Base-by-base conservation (phyloP, 2,797 vertebrate species). In the Myotis myotis region DNA sequence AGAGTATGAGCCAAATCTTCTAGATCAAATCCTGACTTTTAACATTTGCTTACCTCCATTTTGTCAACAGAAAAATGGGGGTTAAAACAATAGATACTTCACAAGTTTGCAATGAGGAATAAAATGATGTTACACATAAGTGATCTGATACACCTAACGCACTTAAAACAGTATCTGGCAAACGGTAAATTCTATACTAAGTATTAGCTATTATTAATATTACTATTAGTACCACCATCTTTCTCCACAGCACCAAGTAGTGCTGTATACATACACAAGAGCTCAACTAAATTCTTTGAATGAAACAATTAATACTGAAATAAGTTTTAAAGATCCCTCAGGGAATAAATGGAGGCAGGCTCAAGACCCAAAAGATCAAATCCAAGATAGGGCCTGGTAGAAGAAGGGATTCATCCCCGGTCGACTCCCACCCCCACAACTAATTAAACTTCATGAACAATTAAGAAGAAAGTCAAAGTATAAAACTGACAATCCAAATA, bases 361-460 rank as follows among this genome's bases (percentile, higher is more conserved):
- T 81, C 30, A 38, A 94, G 53, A 15, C 4, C 53, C n/a, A 64
- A 68, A 89, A 86, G 38, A 87, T 62, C 49, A 94, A 93, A 85
- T 78, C 19, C 25, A 84, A 2, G 64, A 41, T n/a, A 81, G 57
- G 15, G 9, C 3, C 19, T 55, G 25, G 70, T 11, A 79, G 47
- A 71, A 71, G 38, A 92, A 87, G 57, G 30, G 84, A 81, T 57
- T 80, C 49, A 41, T 74, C 8, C 38, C 44, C 30, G 0, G 0
- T 12, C 28, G 2, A 12, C 25, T 5, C 28, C 28, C 5, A 13
- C 12, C 12, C 28, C 28, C 6, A 5, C 4, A 91, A 60, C 7
- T 75, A 81, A 28, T 93, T 76, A 85, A 89, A 85, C 20, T 36
- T 91, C 75, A 91, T 88, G 22, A 92, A 83, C 33, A 95, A 89